Conservation (phyloP, 2,797 vertebrate genomes). For the Microctenopoma lineatum region DNA sequence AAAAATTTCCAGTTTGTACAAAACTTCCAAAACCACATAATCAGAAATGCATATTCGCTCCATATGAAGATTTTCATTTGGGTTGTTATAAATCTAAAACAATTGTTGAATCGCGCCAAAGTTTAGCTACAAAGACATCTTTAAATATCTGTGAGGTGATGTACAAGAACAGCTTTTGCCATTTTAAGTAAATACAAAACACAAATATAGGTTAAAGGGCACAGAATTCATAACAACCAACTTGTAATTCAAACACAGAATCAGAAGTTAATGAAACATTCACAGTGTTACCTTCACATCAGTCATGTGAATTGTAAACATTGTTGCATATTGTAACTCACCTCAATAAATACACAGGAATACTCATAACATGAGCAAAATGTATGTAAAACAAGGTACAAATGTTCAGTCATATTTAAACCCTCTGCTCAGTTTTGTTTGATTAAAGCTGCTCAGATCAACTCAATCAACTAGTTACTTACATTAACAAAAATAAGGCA, state of each 20-base stretch:
- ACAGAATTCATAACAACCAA: conserved; percentile 62
- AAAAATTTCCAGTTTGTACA: conserved; percentile 81
- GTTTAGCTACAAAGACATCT: conserved; percentile 49
- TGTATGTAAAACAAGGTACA: conserved; percentile 15
- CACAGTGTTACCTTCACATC: conserved; percentile 80
- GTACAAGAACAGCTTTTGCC: conserved; percentile 52
- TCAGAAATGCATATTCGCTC: conserved; percentile 65
- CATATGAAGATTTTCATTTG: conserved; percentile 58
- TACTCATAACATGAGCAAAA: conserved; percentile 40
- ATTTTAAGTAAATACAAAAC: conserved; percentile 46
- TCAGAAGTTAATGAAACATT: conserved; percentile 70
- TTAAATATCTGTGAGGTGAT: conserved; percentile 44
- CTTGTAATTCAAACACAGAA: conserved; percentile 61
- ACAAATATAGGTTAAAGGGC: conserved; percentile 29
- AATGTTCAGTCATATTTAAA: conserved; percentile 16
- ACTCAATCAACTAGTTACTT: not conserved
- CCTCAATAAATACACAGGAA: conserved; percentile 73
- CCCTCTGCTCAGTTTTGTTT: conserved; percentile 28
- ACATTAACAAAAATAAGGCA: conserved; percentile 70
- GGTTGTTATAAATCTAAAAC: conserved; percentile 68
- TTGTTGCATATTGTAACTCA: conserved; percentile 72
- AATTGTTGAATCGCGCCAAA: conserved; percentile 55
- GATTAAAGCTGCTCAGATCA: conserved; percentile 22
- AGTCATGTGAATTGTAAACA: conserved; percentile 78
- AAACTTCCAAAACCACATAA: conserved; percentile 70